Evolutionary conservation across 2,888 invertebrate genomes (phyloP), one percentile per base, ranked within the genome.

Genomic region (Spisula subtruncata): DNA sequence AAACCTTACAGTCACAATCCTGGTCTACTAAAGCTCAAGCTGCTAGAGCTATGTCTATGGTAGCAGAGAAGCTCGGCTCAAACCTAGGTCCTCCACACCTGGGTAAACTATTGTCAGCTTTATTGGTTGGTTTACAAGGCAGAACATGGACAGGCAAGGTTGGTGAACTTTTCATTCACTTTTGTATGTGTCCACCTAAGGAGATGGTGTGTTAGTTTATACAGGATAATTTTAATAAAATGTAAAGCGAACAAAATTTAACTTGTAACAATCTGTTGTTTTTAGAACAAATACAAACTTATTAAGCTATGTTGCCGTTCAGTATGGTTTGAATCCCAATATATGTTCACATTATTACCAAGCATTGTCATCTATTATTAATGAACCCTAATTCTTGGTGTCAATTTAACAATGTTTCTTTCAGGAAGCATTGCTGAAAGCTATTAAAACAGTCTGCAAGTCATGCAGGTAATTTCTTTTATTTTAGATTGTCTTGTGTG

Each of bases 21-120:
- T 99, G 99, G 99, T 98, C 98, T 18, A 98, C 98, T 94, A 99
- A 99, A 97, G 98, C 98, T 8, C 98, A 98, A 97, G 98, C 98
- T 1, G 98, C 98, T 0, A 98, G 98, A 96, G 98, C 98, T 32
- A 98, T 98, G 93, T 97, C 98, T 90, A 98, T 98, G 0, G 97
- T 99, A 84, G 98, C 98, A 8, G 97, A 97, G 46, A 98, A 98
- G 94, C 96, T 98, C 4, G 98, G 98, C 12, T 96, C 97, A 0
- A 97, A 98, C 0, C 97, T 99, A 91, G 97, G 97, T 51, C 97
- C 98, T 12, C 97, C 97, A 5, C 95, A 96, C 83, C 93, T 96
- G 41, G 95, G 94, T 93, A 97, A 97, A 81, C 97, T 99, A 29
- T 97, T 98, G 0, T 97, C 97, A 32, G 97, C 98, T 86, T 96